Base-by-base conservation (phyloP, 64 coral and sea anemone genomes). In the Stichodactyla helianthus region DNA sequence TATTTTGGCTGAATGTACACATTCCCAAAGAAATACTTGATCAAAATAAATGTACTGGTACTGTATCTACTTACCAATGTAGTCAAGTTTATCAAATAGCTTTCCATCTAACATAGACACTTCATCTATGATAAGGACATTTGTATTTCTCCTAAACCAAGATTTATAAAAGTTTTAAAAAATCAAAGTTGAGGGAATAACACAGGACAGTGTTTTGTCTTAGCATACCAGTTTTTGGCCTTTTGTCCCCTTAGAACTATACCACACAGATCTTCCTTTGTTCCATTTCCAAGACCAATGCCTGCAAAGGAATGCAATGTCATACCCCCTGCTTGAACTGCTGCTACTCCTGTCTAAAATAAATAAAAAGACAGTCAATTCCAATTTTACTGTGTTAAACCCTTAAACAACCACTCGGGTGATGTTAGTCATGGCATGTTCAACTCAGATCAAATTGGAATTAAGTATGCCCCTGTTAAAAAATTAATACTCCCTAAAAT, bases 71-170 rank as follows among this genome's bases (percentile, higher is more conserved):
- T 35, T 88, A 92, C 91, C 91, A 84, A 92, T 92, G 22, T 88
- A 92, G 17, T 95, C 93, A 8, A 95, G 82, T 88, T 95, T 95
- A 28, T 95, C 93, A 91, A 95, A 95, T 22, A 95, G 86, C 50
- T 88, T 86, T 55, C 88, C 89, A 86, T 90, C 89, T 58, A 95
- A 85, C 93, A 95, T 95, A n/a, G 93, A 95, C 59, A 95, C 85
- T 86, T 95, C 93, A 91, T 95, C 93, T 68, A 95, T 88, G 17
- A 95, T 91, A 55, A 95, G 71, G 52, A 88, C 85, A 35, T 87
- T 88, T 31, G 77, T 89, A 85, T 61, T 76, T 79, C 53, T 79
- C 83, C 93, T 88, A 82, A 52, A 77, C 54, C 55, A 80, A 55
- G 25, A 51, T 10, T 1, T 50, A 58, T 8, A 88, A 79, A 1